phyloP scores from a whole-genome alignment of 2,113 vertebrate genomes.

The Otis tarda region DNA sequence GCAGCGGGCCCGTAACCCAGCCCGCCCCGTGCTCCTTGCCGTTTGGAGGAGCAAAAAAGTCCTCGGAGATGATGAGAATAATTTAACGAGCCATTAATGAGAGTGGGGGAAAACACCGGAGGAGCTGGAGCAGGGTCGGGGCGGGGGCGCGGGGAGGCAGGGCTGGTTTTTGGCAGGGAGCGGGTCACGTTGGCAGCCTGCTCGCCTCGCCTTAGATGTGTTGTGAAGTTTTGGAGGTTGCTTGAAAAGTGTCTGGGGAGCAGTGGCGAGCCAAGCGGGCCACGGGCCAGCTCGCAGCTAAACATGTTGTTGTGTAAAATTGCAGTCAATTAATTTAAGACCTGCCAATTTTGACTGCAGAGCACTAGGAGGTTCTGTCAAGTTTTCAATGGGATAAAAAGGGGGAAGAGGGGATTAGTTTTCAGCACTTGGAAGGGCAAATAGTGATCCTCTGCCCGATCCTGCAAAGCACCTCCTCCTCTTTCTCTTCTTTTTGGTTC shows the following conservation, averaged over 20 bases:
- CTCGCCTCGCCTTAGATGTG: constrained; percentile 58
- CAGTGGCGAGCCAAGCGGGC: constrained; percentile 63
- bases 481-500: background rate
- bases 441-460: background rate
- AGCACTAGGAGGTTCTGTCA: constrained; percentile 65
- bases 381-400: constrained; percentile 66
- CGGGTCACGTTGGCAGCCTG: constrained; percentile 68
- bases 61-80: constrained; percentile 31
- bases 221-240: constrained; percentile 72
- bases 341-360: constrained; percentile 74
- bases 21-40: background rate
- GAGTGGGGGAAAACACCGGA: constrained; percentile 16
- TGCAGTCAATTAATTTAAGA: constrained; percentile 77
- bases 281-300: constrained; percentile 59
- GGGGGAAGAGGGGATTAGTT: constrained; percentile 44
- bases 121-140: constrained; percentile 29
- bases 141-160: background rate
- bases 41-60: constrained; percentile 35
- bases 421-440: constrained; percentile 45
- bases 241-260: constrained; percentile 74
- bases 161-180: constrained; percentile 66
- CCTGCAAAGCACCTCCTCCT: background rate
- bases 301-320: constrained; percentile 76
- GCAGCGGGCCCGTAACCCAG: constrained; percentile 42
- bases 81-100: constrained; percentile 46